Conservation (phyloP, 2,797 vertebrate species). For the Emydoidea blandingii region DNA sequence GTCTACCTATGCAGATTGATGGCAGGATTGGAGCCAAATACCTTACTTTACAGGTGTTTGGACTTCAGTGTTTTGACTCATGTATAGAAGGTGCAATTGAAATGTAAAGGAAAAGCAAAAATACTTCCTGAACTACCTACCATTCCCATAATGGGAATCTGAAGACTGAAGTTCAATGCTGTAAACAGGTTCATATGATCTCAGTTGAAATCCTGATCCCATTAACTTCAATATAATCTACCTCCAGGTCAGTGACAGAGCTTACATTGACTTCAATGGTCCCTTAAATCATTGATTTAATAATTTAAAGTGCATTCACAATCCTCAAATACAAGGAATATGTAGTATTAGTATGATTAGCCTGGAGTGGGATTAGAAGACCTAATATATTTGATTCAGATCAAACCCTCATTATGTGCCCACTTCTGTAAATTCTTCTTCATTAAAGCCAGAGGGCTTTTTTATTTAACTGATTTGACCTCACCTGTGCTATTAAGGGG, state of each 20-base stretch:
- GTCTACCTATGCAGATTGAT: background rate
- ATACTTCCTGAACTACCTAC: background rate
- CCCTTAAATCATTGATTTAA: background rate
- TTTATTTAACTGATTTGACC: conserved; percentile 1
- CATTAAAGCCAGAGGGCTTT: background rate
- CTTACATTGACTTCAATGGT: background rate
- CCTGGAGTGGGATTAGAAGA: background rate
- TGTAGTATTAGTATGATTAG: background rate
- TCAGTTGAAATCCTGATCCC: background rate
- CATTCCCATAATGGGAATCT: background rate
- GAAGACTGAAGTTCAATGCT: background rate
- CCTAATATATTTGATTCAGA: background rate
- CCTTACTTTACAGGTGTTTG: background rate
- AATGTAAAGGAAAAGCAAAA: background rate
- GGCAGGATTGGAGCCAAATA: background rate
- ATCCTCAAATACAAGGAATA: background rate
- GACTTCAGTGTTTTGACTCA: background rate
- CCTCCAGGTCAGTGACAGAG: background rate
- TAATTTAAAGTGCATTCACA: background rate
- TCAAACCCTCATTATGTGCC: background rate
- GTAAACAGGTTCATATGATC: background rate
- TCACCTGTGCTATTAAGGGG: background rate
- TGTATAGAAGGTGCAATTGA: background rate
- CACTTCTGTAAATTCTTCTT: background rate
- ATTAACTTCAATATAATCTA: background rate